Conservation (phyloP, 2,797 vertebrate species). For the Rhinella marina region DNA sequence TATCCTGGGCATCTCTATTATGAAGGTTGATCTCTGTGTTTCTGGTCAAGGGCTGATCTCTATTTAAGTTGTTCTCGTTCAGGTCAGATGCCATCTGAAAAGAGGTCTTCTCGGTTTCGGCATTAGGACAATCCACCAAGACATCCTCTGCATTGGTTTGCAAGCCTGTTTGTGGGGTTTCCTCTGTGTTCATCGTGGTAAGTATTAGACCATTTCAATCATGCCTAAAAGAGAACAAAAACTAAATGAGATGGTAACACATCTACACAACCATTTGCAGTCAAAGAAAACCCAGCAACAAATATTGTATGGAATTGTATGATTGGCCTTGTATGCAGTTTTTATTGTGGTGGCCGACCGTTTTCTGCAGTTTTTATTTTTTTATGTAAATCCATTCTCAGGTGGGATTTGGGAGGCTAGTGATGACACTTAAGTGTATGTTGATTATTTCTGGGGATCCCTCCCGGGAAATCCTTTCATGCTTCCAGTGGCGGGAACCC, state of each 20-base stretch:
- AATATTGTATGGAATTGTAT: not conserved
- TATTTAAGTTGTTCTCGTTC: constrained; percentile 77
- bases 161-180: constrained; percentile 68
- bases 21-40: constrained; percentile 67
- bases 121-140: constrained; percentile 61
- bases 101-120: constrained; percentile 64
- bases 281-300: not conserved
- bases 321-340: not conserved
- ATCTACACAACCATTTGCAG: not conserved
- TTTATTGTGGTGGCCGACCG: not conserved
- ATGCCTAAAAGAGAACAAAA: constrained; percentile 68
- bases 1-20: constrained; percentile 73
- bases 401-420: too few relatives aligned
- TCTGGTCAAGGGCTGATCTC: constrained; percentile 64
- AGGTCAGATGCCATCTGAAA: constrained; percentile 72
- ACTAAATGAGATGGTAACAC: not conserved
- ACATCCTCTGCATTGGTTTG: constrained; percentile 71
- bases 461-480: too few relatives aligned
- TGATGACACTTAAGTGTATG: too few relatives aligned
- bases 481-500: too few relatives aligned
- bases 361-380: too few relatives aligned
- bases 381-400: too few relatives aligned
- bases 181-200: constrained; percentile 74
- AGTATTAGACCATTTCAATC: constrained; percentile 40
- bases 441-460: too few relatives aligned